These are phyloP conservation scores for Morelia viridis DNA, from an alignment of 2,797 vertebrate genomes.

Conservation along the genomic window DNA sequence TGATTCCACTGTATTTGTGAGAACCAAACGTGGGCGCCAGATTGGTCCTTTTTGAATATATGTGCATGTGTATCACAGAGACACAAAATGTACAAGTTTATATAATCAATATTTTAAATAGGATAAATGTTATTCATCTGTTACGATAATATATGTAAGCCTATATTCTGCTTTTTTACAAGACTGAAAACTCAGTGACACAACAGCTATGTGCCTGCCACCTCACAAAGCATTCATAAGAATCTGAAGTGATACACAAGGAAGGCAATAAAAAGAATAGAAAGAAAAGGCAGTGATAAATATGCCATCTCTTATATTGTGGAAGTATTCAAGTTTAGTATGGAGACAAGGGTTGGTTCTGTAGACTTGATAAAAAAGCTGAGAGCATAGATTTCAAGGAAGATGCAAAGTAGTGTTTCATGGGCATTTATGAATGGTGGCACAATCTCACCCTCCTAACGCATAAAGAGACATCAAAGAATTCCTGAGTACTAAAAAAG, in stretches of 20 bases:
- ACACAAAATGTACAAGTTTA: neutral
- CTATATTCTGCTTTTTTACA: neutral
- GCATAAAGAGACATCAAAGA: too few species aligned
- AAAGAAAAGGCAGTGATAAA: neutral
- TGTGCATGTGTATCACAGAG: neutral
- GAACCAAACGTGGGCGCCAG: neutral
- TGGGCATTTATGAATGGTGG: too few species aligned
- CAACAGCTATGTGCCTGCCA: neutral
- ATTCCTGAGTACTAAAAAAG: too few species aligned
- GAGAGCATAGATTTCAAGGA: neutral
- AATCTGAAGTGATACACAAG: neutral
- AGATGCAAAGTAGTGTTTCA: neutral
- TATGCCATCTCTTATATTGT: neutral
- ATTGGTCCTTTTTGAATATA: neutral
- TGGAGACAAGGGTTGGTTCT: neutral
- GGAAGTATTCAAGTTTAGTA: neutral
- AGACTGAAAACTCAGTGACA: neutral
- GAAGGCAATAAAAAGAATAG: neutral
- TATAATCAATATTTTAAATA: neutral
- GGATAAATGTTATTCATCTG: neutral
- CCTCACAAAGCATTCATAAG: neutral
- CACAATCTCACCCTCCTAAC: too few species aligned
- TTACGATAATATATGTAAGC: neutral
- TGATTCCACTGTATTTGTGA: neutral
- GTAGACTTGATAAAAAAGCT: neutral